These are phyloP conservation scores for Fabriciana adippe DNA, from an alignment of 2,888 invertebrate species.

Conservation along the genomic window DNA sequence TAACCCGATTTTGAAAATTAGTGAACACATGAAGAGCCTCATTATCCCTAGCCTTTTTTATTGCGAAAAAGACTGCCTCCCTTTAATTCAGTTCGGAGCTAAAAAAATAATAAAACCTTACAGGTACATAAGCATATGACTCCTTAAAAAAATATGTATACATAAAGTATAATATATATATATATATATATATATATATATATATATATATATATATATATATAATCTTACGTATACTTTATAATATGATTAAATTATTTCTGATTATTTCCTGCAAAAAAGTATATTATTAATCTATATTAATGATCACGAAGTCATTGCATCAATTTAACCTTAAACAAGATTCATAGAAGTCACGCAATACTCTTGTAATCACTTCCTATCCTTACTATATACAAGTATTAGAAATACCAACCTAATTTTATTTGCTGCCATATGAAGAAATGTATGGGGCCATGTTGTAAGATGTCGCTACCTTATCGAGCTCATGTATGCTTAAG, in stretches of 20 bases:
- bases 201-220: no score
- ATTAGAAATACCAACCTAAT: conserved; percentile 8
- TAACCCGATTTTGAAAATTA: no score
- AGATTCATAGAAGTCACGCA: conserved; percentile 18
- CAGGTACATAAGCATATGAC: no score
- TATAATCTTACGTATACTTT: no score
- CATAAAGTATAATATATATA: no score
- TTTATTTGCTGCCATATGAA: conserved; percentile 12
- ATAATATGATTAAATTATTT: not conserved
- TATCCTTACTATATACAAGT: not conserved
- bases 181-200: no score
- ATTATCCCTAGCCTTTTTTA: no score
- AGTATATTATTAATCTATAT: conserved; percentile 1
- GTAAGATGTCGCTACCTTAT: conserved; percentile 33
- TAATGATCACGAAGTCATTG: conserved; percentile 5
- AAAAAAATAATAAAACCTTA: no score
- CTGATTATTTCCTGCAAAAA: conserved; percentile 3
- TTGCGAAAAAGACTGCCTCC: no score
- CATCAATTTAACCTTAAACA: conserved; percentile 2
- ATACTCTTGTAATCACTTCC: conserved; percentile 6
- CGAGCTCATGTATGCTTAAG: conserved; percentile 28
- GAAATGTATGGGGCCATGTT: conserved; percentile 24
- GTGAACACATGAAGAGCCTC: no score
- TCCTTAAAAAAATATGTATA: no score
- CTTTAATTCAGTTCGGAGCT: no score